Evolutionary conservation across 2,888 invertebrate species (phyloP).

Genomic region (Coremacera marginata): DNA sequence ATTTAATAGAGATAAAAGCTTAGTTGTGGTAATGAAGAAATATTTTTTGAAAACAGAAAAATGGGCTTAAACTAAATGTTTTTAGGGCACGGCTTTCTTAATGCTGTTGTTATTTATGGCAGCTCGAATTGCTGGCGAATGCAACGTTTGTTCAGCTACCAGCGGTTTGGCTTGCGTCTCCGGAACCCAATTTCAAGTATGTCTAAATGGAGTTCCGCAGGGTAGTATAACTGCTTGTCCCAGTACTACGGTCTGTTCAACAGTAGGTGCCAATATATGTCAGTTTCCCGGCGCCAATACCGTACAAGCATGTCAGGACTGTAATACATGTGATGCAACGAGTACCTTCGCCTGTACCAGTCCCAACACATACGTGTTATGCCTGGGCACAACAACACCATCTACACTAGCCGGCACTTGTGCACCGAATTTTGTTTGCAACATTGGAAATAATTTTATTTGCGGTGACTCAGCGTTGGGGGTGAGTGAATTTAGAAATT

Average conservation of each 20-base stretch:
- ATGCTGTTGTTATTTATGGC: conserved; percentile 34
- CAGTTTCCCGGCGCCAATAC: conserved; percentile 35
- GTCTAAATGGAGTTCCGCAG: conserved; percentile 49
- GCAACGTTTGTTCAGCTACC: conserved; percentile 55
- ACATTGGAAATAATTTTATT: conserved; percentile 44
- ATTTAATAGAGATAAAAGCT: too few species aligned
- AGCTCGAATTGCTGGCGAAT: conserved; percentile 40
- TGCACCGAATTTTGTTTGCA: conserved; percentile 56
- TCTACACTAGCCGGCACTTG: conserved; percentile 52
- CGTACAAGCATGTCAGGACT: conserved; percentile 53
- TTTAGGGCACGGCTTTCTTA: not conserved
- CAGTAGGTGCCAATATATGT: conserved; percentile 46
- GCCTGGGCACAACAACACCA: conserved; percentile 52
- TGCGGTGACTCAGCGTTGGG: conserved; percentile 41
- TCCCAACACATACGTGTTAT: conserved; percentile 54
- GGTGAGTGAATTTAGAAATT: conserved; percentile 41
- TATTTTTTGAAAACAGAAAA: not conserved
- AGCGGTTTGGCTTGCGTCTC: conserved; percentile 59
- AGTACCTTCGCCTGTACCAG: conserved; percentile 59
- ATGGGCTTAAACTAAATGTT: not conserved
- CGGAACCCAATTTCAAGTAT: conserved; percentile 52
- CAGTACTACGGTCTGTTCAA: conserved; percentile 53
- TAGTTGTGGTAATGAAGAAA: not conserved
- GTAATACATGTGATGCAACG: conserved; percentile 55
- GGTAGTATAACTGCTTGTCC: conserved; percentile 52